A percentile compares a stretch with the other conserved stretches of the same genome.
These are phyloP conservation scores for Aurelia aurita DNA, from an alignment of 30 jellyfish, hydroid and myxozoan species.

Conservation along the genomic window DNA sequence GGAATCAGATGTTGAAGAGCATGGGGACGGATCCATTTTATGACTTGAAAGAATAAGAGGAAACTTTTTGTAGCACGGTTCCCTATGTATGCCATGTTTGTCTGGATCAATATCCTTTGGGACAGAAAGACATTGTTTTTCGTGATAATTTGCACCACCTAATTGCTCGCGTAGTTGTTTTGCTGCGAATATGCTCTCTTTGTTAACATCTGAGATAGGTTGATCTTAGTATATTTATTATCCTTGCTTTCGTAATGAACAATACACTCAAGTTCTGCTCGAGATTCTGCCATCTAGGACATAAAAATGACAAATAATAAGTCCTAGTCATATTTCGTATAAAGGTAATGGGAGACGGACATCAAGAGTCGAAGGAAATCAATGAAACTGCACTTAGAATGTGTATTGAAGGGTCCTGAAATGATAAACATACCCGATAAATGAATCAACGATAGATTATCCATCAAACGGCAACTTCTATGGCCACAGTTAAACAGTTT, in stretches of 20 bases:
- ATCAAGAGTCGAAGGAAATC: no score
- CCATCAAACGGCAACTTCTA: no score
- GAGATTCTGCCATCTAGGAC: not conserved
- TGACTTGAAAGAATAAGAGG: constrained; percentile 28
- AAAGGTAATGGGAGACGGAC: no score
- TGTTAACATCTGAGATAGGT: constrained; percentile 34
- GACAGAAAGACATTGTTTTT: constrained; percentile 47
- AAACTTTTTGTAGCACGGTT: constrained; percentile 69
- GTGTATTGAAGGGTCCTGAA: no score
- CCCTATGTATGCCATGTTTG: constrained; percentile 30
- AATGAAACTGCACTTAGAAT: no score
- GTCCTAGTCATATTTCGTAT: no score
- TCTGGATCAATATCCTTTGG: constrained; percentile 35
- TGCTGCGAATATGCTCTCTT: constrained; percentile 35
- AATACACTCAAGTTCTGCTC: constrained; percentile 28
- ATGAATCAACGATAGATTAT: no score
- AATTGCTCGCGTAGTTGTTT: constrained; percentile 35
- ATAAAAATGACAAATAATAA: not conserved
- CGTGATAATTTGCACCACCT: no score
- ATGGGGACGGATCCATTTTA: not conserved
- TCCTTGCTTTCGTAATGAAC: constrained; percentile 30
- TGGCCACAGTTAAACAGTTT: no score
- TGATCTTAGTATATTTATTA: constrained; percentile 11
- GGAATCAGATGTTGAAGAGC: not conserved
- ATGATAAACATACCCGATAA: no score